Evolutionary conservation across 1,140 invertebrate species (phyloP).

Genomic region (Lepidotrigona ventralis): DNA sequence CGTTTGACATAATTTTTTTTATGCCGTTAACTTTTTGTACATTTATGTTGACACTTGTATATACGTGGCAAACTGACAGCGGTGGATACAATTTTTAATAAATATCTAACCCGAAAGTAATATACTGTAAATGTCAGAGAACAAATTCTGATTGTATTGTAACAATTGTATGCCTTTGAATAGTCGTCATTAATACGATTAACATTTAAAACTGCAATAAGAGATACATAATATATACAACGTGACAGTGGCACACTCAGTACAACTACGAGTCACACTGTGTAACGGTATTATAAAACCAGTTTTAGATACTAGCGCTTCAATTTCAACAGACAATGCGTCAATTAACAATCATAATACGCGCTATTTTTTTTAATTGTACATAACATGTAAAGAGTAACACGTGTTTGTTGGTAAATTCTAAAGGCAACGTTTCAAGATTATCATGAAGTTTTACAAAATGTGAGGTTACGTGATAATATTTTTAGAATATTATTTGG

Average conservation of each 20-base stretch:
- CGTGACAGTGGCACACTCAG: neutral
- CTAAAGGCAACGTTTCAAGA: neutral
- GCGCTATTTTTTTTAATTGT: neutral
- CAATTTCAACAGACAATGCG: neutral
- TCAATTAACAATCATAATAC: neutral
- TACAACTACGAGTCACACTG: neutral
- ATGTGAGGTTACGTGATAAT: neutral
- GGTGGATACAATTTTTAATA: slow-evolving; percentile 37
- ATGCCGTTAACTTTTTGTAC: neutral
- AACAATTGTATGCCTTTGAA: neutral
- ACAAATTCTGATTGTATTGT: neutral
- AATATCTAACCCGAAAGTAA: neutral
- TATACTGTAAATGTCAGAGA: neutral
- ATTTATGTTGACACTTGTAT: slow-evolving; percentile 37
- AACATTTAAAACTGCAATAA: slow-evolving; percentile 13
- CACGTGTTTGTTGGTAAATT: neutral
- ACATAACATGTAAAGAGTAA: neutral
- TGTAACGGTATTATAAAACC: slow-evolving; percentile 21
- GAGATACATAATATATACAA: neutral
- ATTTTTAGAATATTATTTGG: neutral
- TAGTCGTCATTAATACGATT: neutral
- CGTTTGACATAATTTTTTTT: slow-evolving; percentile 62
- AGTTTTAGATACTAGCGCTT: slow-evolving; percentile 25
- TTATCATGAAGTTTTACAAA: neutral
- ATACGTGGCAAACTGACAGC: slow-evolving; percentile 60